Evolutionary conservation across 2,113 vertebrate genomes (phyloP).

Genomic region (Otis tarda): DNA sequence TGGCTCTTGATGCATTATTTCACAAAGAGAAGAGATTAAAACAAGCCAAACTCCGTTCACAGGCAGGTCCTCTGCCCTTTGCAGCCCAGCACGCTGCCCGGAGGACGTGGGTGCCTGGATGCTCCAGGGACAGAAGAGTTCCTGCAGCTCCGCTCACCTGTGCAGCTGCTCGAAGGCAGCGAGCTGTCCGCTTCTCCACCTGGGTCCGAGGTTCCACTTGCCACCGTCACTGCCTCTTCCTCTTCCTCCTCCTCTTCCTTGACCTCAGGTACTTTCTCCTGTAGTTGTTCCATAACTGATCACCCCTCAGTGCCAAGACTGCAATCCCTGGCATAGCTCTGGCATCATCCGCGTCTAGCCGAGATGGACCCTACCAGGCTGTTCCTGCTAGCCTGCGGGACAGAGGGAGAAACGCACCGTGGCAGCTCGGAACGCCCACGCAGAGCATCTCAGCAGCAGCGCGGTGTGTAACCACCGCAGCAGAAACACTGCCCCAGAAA

Average conservation of each 20-base stretch:
- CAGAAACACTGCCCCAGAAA: neutral
- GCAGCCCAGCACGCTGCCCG: neutral
- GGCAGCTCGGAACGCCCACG: neutral
- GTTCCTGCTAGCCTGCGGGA: constrained; percentile 64
- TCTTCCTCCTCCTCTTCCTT: constrained; percentile 80
- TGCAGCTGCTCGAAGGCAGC: constrained; percentile 76
- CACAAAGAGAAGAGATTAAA: neutral
- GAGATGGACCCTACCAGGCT: constrained; percentile 71
- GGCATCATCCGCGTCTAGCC: constrained; percentile 77
- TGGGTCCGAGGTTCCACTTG: constrained; percentile 62
- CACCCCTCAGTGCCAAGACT: constrained; percentile 78
- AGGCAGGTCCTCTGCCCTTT: neutral
- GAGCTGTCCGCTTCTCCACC: constrained; percentile 72
- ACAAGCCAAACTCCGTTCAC: neutral
- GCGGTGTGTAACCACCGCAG: neutral
- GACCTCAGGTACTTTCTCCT: constrained; percentile 80
- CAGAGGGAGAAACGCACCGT: neutral
- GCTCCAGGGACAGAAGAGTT: neutral
- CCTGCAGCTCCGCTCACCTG: constrained; percentile 53
- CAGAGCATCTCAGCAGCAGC: neutral
- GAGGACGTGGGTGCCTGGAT: neutral
- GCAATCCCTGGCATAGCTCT: constrained; percentile 82
- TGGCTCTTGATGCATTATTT: neutral
- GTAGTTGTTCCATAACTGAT: constrained; percentile 82
- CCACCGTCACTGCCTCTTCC: constrained; percentile 72